Base-by-base conservation (phyloP, 1,140 invertebrate species). In the Bombus confusus region DNA sequence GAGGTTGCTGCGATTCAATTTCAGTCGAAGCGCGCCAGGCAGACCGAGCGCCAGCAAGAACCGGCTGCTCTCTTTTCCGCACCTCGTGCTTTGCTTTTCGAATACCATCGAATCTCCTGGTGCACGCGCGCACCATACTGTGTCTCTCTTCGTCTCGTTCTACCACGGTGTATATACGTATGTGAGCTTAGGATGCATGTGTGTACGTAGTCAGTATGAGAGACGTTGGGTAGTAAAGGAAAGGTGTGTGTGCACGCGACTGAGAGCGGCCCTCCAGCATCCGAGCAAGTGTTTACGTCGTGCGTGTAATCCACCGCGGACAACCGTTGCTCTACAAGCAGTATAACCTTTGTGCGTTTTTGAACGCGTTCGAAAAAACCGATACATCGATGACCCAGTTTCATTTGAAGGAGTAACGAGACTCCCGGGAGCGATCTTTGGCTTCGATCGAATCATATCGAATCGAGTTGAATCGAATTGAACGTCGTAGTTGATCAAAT, bases 21-120 rank as follows among this genome's bases (percentile, higher is more conserved):
- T 94, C 93, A 94, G 93, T 94, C 92, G 93, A 92, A 90, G 92
- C 92, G 91, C 93, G 92, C 88, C 92, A 91, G 91, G 91, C 93
- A 92, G 86, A 92, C 92, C 82, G 93, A 91, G 80, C 92, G 81
- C 81, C 88, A 76, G 62, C 76, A 77, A 69, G 81, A 89, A 88
- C 72, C 73, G 66, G 85, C 57, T 75, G 82, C 43, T 79, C 81
- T 80, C 68, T 77, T 90, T 90, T 87, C 75, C 71, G 64, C 71
- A 78, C 75, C 74, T 85, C 82, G 75, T 62, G 62, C 59, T 37
- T 77, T 52, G 87, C 81, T 86, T 86, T 86, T 88, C 39, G 57
- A 83, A 37, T n/a, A 37, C 39, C 41, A 18, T 87, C 78, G 71
- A 74, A 73, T 81, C 52, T 31, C 4, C 13, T 68, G n/a, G 47